Conservation (phyloP, 2,888 invertebrate genomes). For the Diploptera punctata region DNA sequence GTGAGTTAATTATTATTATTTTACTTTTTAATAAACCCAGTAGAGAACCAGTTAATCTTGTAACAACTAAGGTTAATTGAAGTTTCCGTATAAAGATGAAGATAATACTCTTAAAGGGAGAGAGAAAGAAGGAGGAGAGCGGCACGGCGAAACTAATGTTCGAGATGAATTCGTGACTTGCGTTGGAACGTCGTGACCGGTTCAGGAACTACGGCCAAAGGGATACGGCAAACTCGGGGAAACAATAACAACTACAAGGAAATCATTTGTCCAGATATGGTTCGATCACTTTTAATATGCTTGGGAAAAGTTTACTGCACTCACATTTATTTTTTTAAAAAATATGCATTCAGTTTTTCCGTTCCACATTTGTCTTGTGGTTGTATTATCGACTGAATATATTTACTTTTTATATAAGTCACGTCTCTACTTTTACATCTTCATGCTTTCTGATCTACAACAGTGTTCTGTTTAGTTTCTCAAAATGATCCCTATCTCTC, state of each 20-base stretch:
- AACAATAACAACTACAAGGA: background rate
- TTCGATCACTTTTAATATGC: background rate
- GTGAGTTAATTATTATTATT: too few relatives aligned
- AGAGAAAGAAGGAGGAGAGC: background rate
- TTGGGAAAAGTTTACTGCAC: background rate
- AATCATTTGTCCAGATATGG: background rate
- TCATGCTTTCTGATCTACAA: too few relatives aligned
- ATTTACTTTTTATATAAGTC: too few relatives aligned
- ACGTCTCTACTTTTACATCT: too few relatives aligned
- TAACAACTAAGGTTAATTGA: slow-evolving; percentile 38
- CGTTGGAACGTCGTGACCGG: slow-evolving; percentile 21
- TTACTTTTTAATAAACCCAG: too few relatives aligned
- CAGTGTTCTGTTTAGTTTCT: too few relatives aligned
- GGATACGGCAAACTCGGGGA: background rate
- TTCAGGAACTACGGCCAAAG: slow-evolving; percentile 7
- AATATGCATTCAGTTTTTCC: too few relatives aligned
- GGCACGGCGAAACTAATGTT: background rate
- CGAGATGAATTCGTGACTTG: slow-evolving; percentile 36
- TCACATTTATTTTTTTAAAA: background rate
- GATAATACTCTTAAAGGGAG: slow-evolving; percentile 24
- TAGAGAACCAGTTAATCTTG: slow-evolving; percentile 28
- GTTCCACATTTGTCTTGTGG: too few relatives aligned
- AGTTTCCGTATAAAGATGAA: slow-evolving; percentile 39
- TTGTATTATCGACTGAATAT: too few relatives aligned
- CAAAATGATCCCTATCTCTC: too few relatives aligned